Conservation (phyloP, 2,113 vertebrate genomes). For the Cephalophus harveyi region DNA sequence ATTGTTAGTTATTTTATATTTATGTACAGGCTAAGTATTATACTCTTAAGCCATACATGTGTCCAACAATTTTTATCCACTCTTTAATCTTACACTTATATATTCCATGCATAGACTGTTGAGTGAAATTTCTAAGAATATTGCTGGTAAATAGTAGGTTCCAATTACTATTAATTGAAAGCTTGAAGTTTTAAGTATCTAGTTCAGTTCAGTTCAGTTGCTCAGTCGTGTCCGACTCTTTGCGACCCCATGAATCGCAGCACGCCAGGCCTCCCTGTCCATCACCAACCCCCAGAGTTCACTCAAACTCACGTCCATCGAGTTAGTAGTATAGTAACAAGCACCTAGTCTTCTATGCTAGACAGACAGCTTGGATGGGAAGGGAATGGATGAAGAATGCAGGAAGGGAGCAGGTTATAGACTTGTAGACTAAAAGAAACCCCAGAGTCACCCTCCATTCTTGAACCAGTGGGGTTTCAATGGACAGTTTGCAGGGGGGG, state of each 20-base stretch:
- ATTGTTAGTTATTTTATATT: not conserved
- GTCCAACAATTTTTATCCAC: not conserved
- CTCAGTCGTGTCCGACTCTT: too few species aligned
- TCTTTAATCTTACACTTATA: not conserved
- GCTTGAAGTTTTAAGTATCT: not conserved
- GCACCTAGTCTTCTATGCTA: not conserved
- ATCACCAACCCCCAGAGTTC: too few species aligned
- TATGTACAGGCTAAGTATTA: not conserved
- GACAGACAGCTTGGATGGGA: not conserved
- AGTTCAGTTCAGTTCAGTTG: too few species aligned
- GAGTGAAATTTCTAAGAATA: conserved; percentile 1
- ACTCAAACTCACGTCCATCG: too few species aligned
- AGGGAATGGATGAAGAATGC: not conserved
- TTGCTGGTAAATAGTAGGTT: not conserved
- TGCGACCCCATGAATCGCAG: too few species aligned
- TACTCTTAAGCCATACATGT: not conserved
- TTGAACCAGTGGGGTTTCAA: not conserved
- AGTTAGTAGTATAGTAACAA: not conserved
- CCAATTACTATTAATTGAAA: not conserved
- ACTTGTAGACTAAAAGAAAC: not conserved
- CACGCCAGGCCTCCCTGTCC: too few species aligned
- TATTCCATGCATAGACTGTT: not conserved
- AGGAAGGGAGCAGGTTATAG: not conserved
- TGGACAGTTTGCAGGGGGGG: not conserved
- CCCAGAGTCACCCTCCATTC: not conserved